Evolutionary conservation across 2,888 invertebrate species (phyloP), one percentile per base, ranked within the genome.

Genomic region (Aromia moschata): DNA sequence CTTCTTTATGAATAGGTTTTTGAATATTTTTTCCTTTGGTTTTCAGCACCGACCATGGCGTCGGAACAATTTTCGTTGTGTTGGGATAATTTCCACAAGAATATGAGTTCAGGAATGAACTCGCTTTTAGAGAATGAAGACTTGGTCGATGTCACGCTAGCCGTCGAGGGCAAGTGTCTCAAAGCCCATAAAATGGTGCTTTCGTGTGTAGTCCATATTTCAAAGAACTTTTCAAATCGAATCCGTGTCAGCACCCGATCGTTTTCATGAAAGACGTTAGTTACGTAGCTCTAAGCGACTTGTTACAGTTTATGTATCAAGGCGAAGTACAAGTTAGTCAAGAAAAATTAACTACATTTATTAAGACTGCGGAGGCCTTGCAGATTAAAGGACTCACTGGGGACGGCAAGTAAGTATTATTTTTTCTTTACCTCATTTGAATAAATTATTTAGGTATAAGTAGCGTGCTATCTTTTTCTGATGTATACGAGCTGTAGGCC

Each of bases 81-180:
- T 77, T 89, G 89, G 89, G 89, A 89, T 77, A 88, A 89, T 81
- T 89, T 89, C 83, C 88, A 88, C 80, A 86, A 86, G 65, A 89
- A 88, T 77, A 83, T 89, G 72, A 85, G 87, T 70, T 84, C 85
- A 75, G 88, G 88, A 58, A 87, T 89, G 68, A 87, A 87, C 72
- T 75, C 79, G 4, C 62, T 81, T 58, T 60, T 80, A 25, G 77
- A 80, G 67, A 76, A 71, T 57, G 80, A 81, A 69, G 80, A 80
- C 65, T 70, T 81, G 53, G 81, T 81, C n/a, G 81, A 81, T 69
- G 80, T 81, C n/a, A 81, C 81, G 4, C 68, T 81, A 38, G 80
- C 81, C 2, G 79, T 78, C 3, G 80, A 80, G 65, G 89, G 89
- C 30, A 84, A 86, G 77, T 84, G 85, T 69, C 77, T 89, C 51